Evolutionary conservation across 2,888 invertebrate genomes (phyloP).

Genomic region (Microctonus aethiopoides): DNA sequence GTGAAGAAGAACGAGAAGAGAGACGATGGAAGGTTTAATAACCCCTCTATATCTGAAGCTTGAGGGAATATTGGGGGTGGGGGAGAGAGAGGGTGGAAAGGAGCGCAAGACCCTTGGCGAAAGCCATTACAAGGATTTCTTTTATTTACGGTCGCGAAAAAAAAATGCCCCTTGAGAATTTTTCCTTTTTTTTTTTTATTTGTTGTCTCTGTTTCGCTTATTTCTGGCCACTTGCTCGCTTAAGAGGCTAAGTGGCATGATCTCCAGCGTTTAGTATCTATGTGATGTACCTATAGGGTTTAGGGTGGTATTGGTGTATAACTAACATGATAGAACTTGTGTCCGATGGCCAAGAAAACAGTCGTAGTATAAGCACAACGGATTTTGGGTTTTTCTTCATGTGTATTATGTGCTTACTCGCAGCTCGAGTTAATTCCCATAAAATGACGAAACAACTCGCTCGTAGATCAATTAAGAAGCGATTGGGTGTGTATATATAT

Average conservation of each 20-base stretch:
- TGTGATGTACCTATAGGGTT: background rate
- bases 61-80: slow-evolving; percentile 24
- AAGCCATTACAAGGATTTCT: slow-evolving; percentile 66
- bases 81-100: slow-evolving; percentile 21
- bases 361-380: slow-evolving; percentile 17
- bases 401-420: slow-evolving; percentile 29
- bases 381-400: slow-evolving; percentile 1
- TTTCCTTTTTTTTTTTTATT: slow-evolving; percentile 10
- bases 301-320: background rate
- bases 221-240: slow-evolving; percentile 17
- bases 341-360: slow-evolving; percentile 50
- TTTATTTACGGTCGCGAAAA: slow-evolving; percentile 64
- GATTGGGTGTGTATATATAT: slow-evolving; percentile 31
- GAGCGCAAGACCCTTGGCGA: slow-evolving; percentile 52
- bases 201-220: slow-evolving; percentile 20
- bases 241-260: slow-evolving; percentile 56
- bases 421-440: slow-evolving; percentile 33
- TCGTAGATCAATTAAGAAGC: slow-evolving; percentile 64
- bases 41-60: slow-evolving; percentile 40
- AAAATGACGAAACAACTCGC: slow-evolving; percentile 56
- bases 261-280: slow-evolving; percentile 43
- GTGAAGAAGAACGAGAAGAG: slow-evolving; percentile 15
- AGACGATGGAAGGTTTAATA: slow-evolving; percentile 32
- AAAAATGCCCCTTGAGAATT: slow-evolving; percentile 38
- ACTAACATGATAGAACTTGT: slow-evolving; percentile 53